Base-by-base conservation (phyloP, 2,113 vertebrate genomes). In the Zootoca vivipara region DNA sequence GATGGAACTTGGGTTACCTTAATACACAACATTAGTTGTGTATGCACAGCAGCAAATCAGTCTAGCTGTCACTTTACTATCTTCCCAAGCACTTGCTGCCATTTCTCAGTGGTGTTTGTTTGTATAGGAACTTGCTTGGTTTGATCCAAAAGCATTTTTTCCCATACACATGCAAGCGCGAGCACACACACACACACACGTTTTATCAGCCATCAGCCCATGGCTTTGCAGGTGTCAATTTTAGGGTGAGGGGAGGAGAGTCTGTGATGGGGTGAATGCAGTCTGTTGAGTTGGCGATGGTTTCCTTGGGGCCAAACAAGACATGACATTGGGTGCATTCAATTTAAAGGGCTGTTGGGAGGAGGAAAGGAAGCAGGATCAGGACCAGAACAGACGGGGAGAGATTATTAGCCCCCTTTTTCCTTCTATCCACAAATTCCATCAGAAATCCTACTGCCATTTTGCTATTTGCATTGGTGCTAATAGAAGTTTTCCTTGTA, bases 21-120 rank as follows among this genome's bases (percentile, higher is more conserved):
- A 77, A 88, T 90, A 90, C 30, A 93, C 86, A 85, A 81, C 75
- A 89, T 94, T 67, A 89, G 0, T 92, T 96, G 42, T 81, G 89
- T 16, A 30, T 28, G n/a, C 38, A 35, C 38, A 42, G 30, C 0
- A 0, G 42, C 75, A 1, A 83, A 86, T 92, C 84, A 93, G 26
- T 78, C 81, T 94, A 65, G 9, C 46, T 95, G 85, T 91, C 86
- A 89, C 78, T 92, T 22, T 52, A 91, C 72, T 89, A 90, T 85
- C 83, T 90, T 87, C 10, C 52, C 90, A 70, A 95, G n/a, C 91
- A 18, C 69, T 3, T 22, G 58, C 78, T 95, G 72, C 89, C 92
- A 56, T 90, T 91, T 93, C 89, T 91, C 38, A n/a, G 40, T 12
- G 89, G 94, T n/a, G 93, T 92, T 92, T 94, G 82, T 96, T 95